phyloP scores from a whole-genome alignment of 92 coral and sea anemone genomes.

The Pocillopora grandis region DNA sequence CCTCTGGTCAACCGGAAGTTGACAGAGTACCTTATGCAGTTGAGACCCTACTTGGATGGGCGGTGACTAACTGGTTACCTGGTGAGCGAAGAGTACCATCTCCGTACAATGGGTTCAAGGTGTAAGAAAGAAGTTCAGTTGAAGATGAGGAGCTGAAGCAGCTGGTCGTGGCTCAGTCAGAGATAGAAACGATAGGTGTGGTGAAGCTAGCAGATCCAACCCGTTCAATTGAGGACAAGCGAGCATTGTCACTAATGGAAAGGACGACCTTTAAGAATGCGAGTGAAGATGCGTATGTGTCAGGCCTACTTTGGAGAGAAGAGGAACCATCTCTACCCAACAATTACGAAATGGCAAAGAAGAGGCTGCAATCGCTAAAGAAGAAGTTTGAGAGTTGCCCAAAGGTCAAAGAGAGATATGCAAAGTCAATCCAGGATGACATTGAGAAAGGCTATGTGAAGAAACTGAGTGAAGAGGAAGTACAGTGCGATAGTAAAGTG shows the following conservation, averaged over 20 bases:
- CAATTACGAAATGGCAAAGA: slow-evolving; percentile 8
- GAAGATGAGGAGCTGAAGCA: too few relatives aligned
- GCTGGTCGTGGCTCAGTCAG: slow-evolving; percentile 9
- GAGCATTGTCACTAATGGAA: slow-evolving; percentile 11
- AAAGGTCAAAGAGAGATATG: slow-evolving; percentile 10
- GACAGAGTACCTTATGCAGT: slow-evolving; percentile 14
- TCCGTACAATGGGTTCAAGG: slow-evolving; percentile 4
- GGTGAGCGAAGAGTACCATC: slow-evolving; percentile 4
- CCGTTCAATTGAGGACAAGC: not conserved
- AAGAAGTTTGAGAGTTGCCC: too few relatives aligned
- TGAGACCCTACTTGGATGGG: slow-evolving; percentile 35
- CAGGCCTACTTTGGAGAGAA: slow-evolving; percentile 29
- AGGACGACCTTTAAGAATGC: not conserved
- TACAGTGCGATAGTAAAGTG: not conserved
- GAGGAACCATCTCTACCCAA: slow-evolving; percentile 12
- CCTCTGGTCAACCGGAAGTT: too few relatives aligned
- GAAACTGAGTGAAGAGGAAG: slow-evolving; percentile 41
- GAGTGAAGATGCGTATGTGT: slow-evolving; percentile 7
- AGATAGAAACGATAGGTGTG: slow-evolving; percentile 8
- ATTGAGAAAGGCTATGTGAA: slow-evolving; percentile 33
- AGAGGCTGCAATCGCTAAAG: too few relatives aligned
- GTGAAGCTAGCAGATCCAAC: not conserved
- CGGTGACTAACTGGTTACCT: not conserved
- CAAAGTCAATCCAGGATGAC: slow-evolving; percentile 49
- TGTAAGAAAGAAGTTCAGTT: too few relatives aligned